Conservation (phyloP, 2,797 vertebrate species). For the Thalassophryne amazonica region DNA sequence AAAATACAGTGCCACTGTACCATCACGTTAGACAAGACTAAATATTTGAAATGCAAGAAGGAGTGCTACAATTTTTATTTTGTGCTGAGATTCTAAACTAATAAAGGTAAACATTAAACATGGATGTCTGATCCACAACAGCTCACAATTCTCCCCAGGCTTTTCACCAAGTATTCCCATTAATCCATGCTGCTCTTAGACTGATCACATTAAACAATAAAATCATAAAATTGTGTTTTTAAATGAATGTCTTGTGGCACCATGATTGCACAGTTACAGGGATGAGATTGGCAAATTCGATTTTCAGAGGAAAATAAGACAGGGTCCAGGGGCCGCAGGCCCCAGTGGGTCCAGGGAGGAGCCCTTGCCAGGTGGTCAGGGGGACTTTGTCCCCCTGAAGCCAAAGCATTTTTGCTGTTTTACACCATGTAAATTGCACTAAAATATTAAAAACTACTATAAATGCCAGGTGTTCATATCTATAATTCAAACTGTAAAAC, state of each 20-base stretch:
- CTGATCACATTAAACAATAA: too few species aligned
- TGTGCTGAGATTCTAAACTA: slow-evolving; percentile 11
- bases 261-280: neutral
- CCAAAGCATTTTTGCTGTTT: too few species aligned
- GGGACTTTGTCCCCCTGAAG: too few species aligned
- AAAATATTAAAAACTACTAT: too few species aligned
- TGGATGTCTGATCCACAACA: slow-evolving; percentile 10
- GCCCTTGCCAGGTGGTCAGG: too few species aligned
- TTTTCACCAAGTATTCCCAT: neutral
- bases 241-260: neutral
- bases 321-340: too few species aligned
- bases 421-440: too few species aligned
- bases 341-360: too few species aligned
- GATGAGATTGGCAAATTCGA: too few species aligned
- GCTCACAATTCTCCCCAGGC: slow-evolving; percentile 52
- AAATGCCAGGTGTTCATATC: too few species aligned
- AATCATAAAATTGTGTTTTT: neutral
- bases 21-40: neutral
- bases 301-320: too few species aligned
- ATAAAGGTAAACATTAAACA: slow-evolving; percentile 16
- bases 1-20: neutral
- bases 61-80: slow-evolving; percentile 5
- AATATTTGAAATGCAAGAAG: slow-evolving; percentile 26
- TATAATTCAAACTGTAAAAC: too few species aligned
- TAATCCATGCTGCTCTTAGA: neutral